A percentile compares a stretch with the other conserved stretches of the same genome.
phyloP scores from a whole-genome alignment of 2,797 vertebrate species.

The Parauchenoglanis ngamensis region DNA sequence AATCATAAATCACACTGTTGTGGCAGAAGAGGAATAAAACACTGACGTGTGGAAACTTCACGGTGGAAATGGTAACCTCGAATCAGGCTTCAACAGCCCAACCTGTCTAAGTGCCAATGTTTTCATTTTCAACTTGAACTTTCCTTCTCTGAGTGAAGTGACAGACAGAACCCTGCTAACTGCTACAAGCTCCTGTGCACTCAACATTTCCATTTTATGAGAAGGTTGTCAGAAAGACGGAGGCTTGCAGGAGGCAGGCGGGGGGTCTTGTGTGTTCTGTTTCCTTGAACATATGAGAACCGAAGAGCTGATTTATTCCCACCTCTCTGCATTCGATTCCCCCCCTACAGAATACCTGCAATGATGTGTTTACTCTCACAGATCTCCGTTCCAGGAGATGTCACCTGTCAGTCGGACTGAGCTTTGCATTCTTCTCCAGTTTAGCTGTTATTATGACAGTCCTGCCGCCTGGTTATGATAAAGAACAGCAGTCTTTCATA shows the following conservation, averaged over 20 bases:
- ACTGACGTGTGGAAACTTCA: neutral
- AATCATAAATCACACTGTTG: neutral
- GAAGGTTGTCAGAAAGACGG: neutral
- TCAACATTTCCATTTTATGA: neutral
- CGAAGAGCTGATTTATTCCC: neutral
- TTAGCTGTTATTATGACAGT: conserved; percentile 32
- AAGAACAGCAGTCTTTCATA: conserved; percentile 16
- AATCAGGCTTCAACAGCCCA: neutral
- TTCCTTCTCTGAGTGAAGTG: neutral
- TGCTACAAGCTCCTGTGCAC: neutral
- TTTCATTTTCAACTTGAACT: conserved; percentile 7
- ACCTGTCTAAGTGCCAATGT: neutral
- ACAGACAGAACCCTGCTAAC: neutral
- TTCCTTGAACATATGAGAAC: neutral
- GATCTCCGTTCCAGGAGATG: neutral
- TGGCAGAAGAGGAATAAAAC: neutral
- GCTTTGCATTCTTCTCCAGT: conserved; percentile 18
- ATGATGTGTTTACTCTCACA: neutral
- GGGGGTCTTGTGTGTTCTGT: neutral
- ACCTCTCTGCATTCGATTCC: neutral
- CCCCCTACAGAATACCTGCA: neutral
- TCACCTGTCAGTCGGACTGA: neutral
- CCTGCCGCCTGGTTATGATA: conserved; percentile 19
- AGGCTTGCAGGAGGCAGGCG: neutral
- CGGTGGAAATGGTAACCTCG: neutral